Base-by-base conservation (phyloP, 2,888 invertebrate species). In the Fragum sueziense region DNA sequence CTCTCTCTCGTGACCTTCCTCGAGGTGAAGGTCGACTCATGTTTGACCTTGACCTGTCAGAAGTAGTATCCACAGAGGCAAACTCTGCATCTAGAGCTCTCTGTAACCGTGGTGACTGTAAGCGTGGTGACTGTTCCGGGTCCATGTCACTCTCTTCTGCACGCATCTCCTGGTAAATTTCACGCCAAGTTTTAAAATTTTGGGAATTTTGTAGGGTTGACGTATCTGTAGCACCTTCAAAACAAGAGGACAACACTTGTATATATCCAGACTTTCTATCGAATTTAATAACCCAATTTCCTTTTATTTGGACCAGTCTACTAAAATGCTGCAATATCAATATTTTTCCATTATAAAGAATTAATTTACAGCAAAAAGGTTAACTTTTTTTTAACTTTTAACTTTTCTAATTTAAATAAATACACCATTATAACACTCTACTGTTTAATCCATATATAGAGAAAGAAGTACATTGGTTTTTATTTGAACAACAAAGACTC, bases 131-230 rank as follows among this genome's bases (percentile, higher is more conserved):
- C 52, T 79, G 73, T 70, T 72, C 68, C 47, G 61, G 51, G 3
- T 84, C 81, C 31, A 62, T 54, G 7, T 73, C 65, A 34, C 57
- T 73, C n/a, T 78, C 81, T 31, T 82, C 78, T 20, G 71, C 82
- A n/a, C 87, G 62, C 20, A 87, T 84, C 34, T 87, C 86, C 6
- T 72, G 74, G 70, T 87, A 87, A 41, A 87, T 86, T 69, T 87
- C 87, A 11, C 84, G 57, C 87, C 87, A 87, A 1, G 79, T 22
- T 54, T 70, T 70, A 22, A 41, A 65, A 34, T 65, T 65, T 27
- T 41, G 41, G 17, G 65, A 65, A 34, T 41, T 41, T n/a, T 65
- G 65, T 4, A 65, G 25, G 9, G 33, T 27, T 65, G 65, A 65
- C 27, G 41, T 2, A 22, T 65, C 65, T 33, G 61, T 33, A 33